Evolutionary conservation across 1,140 invertebrate genomes (phyloP).

Genomic region (Caenorhabditis inopinata): DNA sequence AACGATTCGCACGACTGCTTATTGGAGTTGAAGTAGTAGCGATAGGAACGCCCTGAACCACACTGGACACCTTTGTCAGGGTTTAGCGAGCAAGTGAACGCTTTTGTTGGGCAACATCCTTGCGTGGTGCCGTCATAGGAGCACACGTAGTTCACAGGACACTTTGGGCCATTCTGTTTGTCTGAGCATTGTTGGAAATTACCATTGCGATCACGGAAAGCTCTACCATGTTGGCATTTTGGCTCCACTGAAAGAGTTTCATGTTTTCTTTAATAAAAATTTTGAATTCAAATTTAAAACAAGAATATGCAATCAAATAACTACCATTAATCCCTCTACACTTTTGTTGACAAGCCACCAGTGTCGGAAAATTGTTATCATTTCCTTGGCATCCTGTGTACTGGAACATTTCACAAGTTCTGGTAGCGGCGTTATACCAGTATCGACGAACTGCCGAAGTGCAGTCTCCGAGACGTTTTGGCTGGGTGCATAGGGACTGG

Average conservation of each 20-base stretch:
- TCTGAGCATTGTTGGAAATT: conserved; percentile 54
- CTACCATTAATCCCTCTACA: conserved; percentile 61
- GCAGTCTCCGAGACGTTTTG: conserved; percentile 63
- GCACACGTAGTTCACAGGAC: conserved; percentile 49
- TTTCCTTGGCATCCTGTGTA: conserved; percentile 65
- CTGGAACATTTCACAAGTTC: conserved; percentile 62
- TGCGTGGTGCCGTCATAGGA: conserved; percentile 44
- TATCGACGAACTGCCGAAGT: conserved; percentile 60
- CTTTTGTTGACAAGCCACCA: conserved; percentile 60
- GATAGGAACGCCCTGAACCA: conserved; percentile 42
- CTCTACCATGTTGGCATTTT: conserved; percentile 60
- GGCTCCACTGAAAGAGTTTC: conserved; percentile 64
- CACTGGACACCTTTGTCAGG: conserved; percentile 48
- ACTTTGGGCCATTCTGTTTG: conserved; percentile 40
- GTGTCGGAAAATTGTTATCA: conserved; percentile 62
- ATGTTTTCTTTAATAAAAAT: too few relatives aligned
- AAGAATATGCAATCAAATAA: too few relatives aligned
- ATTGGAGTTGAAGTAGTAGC: conserved; percentile 50
- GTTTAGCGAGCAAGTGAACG: conserved; percentile 45
- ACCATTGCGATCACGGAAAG: conserved; percentile 58
- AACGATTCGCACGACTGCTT: conserved; percentile 46
- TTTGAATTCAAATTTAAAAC: background rate
- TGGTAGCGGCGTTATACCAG: conserved; percentile 62
- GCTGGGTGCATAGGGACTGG: conserved; percentile 64
- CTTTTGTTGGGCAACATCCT: conserved; percentile 49